phyloP scores from a whole-genome alignment of 1,140 invertebrate genomes.

The Marisa cornuarietis region DNA sequence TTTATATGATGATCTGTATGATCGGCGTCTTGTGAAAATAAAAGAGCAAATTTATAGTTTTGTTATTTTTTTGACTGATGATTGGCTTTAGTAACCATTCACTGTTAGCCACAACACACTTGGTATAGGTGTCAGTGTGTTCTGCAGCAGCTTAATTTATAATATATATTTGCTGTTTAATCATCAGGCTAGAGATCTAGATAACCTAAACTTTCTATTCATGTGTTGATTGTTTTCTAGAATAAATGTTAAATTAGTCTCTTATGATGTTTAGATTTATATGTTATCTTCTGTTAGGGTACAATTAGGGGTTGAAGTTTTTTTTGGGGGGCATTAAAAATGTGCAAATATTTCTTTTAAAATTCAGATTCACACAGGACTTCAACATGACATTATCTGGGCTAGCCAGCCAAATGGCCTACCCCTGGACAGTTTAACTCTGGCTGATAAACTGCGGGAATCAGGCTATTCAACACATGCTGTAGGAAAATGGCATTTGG shows the following conservation, averaged over 20 bases:
- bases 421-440: conserved; percentile 54
- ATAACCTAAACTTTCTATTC: too few relatives aligned
- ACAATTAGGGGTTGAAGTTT: background rate
- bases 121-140: too few relatives aligned
- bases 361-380: conserved; percentile 48
- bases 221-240: too few relatives aligned
- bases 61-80: too few relatives aligned
- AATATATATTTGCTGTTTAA: too few relatives aligned
- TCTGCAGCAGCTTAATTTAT: too few relatives aligned
- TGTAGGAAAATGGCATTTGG: conserved; percentile 63
- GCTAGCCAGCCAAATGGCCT: conserved; percentile 51
- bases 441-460: conserved; percentile 55
- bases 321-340: background rate
- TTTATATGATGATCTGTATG: too few relatives aligned
- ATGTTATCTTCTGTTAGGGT: background rate
- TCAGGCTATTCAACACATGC: conserved; percentile 57
- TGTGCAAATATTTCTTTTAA: background rate
- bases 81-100: too few relatives aligned
- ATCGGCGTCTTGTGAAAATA: too few relatives aligned
- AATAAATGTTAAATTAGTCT: background rate
- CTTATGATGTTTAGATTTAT: background rate
- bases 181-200: too few relatives aligned
- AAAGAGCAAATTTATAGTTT: too few relatives aligned
- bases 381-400: conserved; percentile 56
- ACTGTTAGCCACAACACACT: too few relatives aligned